Evolutionary conservation across 2,888 invertebrate species (phyloP).

Genomic region (Diadegma fenestrale): DNA sequence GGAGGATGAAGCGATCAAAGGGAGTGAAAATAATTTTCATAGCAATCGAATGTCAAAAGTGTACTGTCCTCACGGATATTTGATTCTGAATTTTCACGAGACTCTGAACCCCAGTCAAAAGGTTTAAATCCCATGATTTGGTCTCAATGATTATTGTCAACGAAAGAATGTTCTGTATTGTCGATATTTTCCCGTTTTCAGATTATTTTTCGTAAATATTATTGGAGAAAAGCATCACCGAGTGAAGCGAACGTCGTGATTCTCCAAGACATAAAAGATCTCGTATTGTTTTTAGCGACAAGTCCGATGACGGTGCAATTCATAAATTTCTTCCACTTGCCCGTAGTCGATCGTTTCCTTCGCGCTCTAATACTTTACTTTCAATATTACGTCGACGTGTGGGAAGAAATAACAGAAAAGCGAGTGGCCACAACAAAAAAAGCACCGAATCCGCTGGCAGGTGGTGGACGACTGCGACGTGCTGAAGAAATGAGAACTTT

Average conservation of each 20-base stretch:
- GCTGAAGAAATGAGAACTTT: slow-evolving; percentile 87
- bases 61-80: slow-evolving; percentile 78
- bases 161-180: neutral
- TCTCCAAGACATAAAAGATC: slow-evolving; percentile 88
- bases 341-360: slow-evolving; percentile 88
- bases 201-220: slow-evolving; percentile 87
- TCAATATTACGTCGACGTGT: slow-evolving; percentile 88
- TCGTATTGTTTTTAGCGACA: slow-evolving; percentile 86
- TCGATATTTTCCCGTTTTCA: slow-evolving; percentile 73
- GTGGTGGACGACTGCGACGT: slow-evolving; percentile 75
- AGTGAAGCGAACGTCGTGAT: slow-evolving; percentile 87
- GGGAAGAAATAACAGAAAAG: slow-evolving; percentile 86
- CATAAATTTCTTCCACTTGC: slow-evolving; percentile 87
- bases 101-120: slow-evolving; percentile 78
- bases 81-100: slow-evolving; percentile 78
- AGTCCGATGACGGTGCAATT: slow-evolving; percentile 87
- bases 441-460: slow-evolving; percentile 79
- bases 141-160: neutral
- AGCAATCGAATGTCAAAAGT: slow-evolving; percentile 65
- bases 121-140: slow-evolving; percentile 69
- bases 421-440: slow-evolving; percentile 84
- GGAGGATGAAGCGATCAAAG: slow-evolving; percentile 74
- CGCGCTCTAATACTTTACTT: slow-evolving; percentile 88
- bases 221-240: slow-evolving; percentile 87
- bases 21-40: slow-evolving; percentile 60